A percentile compares a stretch with the other conserved stretches of the same genome.
These are phyloP conservation scores for Thunnus albacares DNA, from an alignment of 2,797 vertebrate genomes.

Conservation along the genomic window DNA sequence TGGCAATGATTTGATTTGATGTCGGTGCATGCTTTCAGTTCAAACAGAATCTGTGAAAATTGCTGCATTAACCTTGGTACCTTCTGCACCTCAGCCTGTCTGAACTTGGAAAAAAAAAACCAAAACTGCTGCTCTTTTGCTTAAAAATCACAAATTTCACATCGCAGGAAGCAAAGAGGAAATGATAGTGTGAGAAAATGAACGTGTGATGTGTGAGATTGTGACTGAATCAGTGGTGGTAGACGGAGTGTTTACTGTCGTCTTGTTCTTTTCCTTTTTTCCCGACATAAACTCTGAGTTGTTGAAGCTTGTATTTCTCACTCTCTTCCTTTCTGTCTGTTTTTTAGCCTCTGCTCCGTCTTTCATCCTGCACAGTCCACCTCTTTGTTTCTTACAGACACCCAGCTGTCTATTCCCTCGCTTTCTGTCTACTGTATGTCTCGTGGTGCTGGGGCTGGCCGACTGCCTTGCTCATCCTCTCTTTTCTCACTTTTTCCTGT, in stretches of 20 bases:
- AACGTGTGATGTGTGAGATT: too few species aligned
- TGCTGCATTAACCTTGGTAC: too few species aligned
- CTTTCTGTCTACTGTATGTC: neutral
- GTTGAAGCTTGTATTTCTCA: conserved; percentile 4
- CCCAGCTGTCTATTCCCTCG: conserved; percentile 42
- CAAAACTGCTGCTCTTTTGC: too few species aligned
- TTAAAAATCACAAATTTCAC: too few species aligned
- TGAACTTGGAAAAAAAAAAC: too few species aligned
- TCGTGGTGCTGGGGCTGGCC: conserved; percentile 46
- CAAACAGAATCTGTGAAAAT: too few species aligned
- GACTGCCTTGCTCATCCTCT: conserved; percentile 45
- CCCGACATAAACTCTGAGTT: neutral
- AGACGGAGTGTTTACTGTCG: conserved; percentile 3
- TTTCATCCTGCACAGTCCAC: conserved; percentile 51
- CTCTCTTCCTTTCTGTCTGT: conserved; percentile 33
- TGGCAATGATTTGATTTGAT: too few species aligned
- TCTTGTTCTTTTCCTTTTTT: neutral
- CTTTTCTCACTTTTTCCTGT: conserved; percentile 13
- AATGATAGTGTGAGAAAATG: too few species aligned
- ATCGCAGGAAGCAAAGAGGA: too few species aligned
- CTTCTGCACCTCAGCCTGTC: too few species aligned
- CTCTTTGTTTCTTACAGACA: conserved; percentile 53
- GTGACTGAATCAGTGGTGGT: neutral
- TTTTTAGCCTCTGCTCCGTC: conserved; percentile 32
- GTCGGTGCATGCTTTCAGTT: too few species aligned